A percentile compares a stretch with the other conserved stretches of the same genome.
These are phyloP conservation scores for Oscheius sp. DNA, from an alignment of 1,140 invertebrate genomes.

Conservation along the genomic window DNA sequence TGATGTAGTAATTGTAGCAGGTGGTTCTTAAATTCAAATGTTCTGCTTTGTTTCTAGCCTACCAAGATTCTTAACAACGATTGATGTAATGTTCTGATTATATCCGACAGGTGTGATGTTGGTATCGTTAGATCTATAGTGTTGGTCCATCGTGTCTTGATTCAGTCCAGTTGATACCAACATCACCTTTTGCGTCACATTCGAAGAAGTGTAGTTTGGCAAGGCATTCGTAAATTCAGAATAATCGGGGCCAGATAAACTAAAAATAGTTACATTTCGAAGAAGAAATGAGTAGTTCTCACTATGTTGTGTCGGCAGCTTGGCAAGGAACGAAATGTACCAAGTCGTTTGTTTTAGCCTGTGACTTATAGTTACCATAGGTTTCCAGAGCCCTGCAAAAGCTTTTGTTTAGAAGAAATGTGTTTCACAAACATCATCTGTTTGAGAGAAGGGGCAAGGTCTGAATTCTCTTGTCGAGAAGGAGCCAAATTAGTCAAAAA, in stretches of 20 bases:
- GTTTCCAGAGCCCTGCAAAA: background rate
- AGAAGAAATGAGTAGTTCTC: background rate
- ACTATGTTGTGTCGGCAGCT: background rate
- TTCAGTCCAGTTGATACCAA: background rate
- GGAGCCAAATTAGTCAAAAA: background rate
- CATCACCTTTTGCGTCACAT: background rate
- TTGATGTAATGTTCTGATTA: background rate
- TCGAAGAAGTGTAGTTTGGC: background rate
- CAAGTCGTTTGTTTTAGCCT: background rate
- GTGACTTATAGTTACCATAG: background rate
- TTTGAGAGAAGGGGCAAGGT: too few relatives aligned
- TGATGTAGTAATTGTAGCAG: too few relatives aligned
- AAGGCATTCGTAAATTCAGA: background rate
- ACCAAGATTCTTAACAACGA: background rate
- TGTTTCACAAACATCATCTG: too few relatives aligned
- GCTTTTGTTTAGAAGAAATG: background rate
- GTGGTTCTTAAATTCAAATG: too few relatives aligned
- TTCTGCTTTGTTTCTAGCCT: too few relatives aligned
- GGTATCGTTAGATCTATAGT: background rate
- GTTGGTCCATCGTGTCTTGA: background rate
- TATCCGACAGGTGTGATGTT: background rate
- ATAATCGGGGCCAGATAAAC: background rate
- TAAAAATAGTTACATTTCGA: background rate
- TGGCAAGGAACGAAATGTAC: background rate
- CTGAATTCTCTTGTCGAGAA: background rate